Evolutionary conservation across 64 coral and sea anemone genomes (phyloP), one percentile per base, ranked within the genome.

Genomic region (Pocillopora verrucosa): DNA sequence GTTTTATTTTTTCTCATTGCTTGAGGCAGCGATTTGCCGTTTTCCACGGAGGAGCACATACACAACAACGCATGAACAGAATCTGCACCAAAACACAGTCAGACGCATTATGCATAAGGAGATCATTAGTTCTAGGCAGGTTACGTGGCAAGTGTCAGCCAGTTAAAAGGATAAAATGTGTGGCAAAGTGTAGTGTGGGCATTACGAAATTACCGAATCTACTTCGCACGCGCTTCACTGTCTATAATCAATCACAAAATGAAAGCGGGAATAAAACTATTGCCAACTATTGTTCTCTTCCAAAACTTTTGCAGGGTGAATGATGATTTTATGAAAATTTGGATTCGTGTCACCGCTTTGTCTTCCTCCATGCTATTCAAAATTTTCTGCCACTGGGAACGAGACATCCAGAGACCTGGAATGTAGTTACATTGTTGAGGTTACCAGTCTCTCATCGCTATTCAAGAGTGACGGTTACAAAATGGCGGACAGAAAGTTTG

Each of bases 401-500:
- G 64, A 68, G 64, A 68, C 64, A 4, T 68, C 22, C 13, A 13
- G 64, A 68, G 64, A 68, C 64, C 64, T 68, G 64, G 64, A n/a
- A 68, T 13, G 64, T 30, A 68, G 64, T 68, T 68, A 15, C 64
- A 13, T 15, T 68, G 64, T 68, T 68, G 64, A 11, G 64, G 64
- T 68, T 68, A n/a, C 64, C 64, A 68, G 15, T 68, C 64, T 68
- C 64, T 68, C 64, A 68, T 68, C 64, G 64, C 64, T 68, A 68
- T 68, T 68, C 64, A 68, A 68, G 64, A 68, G 64, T 17, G 1
- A 67, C 14, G 64, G 64, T 51, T 51, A 51, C 41, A 51, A 51
- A 51, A 67, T 67, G 64, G 1, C 64, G 64, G 22, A 67, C 64
- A 80, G 77, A 74, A 81, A 35, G 41, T 51, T 51, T 51, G 41